Evolutionary conservation across 1,140 invertebrate species (phyloP), one percentile per base, ranked within the genome.

Genomic region (Drosophila sechellia): DNA sequence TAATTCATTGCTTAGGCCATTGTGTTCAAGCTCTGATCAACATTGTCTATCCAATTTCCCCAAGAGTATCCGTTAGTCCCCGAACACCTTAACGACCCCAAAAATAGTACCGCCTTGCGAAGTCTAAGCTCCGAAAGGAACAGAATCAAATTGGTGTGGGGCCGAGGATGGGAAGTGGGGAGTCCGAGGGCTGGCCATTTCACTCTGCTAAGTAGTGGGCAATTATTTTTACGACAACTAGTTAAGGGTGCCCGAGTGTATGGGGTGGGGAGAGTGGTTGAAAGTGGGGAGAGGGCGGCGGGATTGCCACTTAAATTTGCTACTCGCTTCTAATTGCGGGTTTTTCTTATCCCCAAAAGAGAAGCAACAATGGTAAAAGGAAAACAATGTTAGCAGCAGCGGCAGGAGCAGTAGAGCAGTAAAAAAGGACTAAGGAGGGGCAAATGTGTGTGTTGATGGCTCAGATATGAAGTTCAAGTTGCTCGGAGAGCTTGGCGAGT

Each of bases 191-290:
- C 68, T 85, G 81, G 69, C 75, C 76, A 84, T 81, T 84, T 84
- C 17, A 46, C 66, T 69, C 77, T 79, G 81, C 79, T 89, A 89
- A 89, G 85, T 89, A 89, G 84, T 89, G 75, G 84, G 84, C 84
- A 89, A 89, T 89, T 89, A 89, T 89, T 89, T 89, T 89, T 89
- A 89, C 84, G 85, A 84, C 84, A 89, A 80, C 84, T 89, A 85
- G 80, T 89, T 89, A 89, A 77, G 79, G 80, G 68, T 52, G 63
- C 64, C 55, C 68, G 54, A 59, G 65, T 69, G 69, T 65, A 59
- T 69, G 77, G 48, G 72, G n/a, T 31, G 3, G 43, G 22, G 17
- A 6, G n/a, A 6, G n/a, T 2, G 17, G 10, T 15, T n/a, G 10
- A 50, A 34, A 17, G 25, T 50, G 3, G 1, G 17, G n/a, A 25